phyloP scores from a whole-genome alignment of 2,113 vertebrate genomes.

The Falco punctatus region DNA sequence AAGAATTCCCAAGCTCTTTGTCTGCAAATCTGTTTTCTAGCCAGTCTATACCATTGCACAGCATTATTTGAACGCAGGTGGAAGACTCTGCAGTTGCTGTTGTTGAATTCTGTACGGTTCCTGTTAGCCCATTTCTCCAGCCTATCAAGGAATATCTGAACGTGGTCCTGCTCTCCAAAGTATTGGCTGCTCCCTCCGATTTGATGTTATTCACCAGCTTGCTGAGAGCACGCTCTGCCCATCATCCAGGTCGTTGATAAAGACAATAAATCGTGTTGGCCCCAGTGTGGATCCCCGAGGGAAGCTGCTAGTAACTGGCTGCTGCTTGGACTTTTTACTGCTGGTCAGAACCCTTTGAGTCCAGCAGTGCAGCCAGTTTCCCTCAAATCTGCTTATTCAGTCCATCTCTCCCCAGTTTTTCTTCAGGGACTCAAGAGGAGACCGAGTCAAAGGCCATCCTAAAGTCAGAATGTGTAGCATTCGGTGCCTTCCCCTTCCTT shows the following conservation, averaged over 20 bases:
- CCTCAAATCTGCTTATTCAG: neutral
- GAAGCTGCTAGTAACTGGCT: neutral
- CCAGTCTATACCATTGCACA: neutral
- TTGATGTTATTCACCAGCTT: neutral
- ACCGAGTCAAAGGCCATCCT: neutral
- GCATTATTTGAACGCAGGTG: neutral
- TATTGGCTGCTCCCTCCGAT: neutral
- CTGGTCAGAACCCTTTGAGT: neutral
- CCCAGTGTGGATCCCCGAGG: neutral
- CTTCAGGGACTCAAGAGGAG: neutral
- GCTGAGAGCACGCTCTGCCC: neutral
- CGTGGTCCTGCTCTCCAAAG: neutral
- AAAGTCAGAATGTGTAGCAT: neutral
- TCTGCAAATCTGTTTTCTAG: neutral
- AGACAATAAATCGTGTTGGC: neutral
- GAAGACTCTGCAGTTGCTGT: neutral
- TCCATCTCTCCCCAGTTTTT: neutral
- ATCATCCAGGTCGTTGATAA: neutral
- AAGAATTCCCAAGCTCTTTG: neutral
- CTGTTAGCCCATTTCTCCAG: neutral
- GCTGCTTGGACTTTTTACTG: neutral
- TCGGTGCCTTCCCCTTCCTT: neutral
- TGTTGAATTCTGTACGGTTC: neutral
- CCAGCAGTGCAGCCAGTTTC: neutral
- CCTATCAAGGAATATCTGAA: neutral